These are phyloP conservation scores for Drosophila paracracens DNA, from an alignment of 2,888 invertebrate species.

Conservation along the genomic window DNA sequence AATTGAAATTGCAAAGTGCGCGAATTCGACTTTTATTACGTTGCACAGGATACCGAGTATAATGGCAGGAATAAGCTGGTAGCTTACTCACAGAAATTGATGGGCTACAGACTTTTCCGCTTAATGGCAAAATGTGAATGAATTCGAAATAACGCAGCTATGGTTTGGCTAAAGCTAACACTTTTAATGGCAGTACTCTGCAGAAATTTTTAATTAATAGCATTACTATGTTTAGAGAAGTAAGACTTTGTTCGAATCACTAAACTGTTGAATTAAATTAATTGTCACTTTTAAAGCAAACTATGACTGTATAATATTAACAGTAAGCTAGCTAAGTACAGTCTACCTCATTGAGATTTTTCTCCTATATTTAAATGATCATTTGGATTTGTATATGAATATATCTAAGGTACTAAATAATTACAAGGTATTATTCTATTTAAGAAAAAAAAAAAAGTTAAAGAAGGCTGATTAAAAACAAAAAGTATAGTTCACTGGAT, in stretches of 20 bases:
- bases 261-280: neutral
- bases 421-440: neutral
- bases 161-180: slow-evolving; percentile 10
- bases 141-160: slow-evolving; percentile 21
- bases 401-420: neutral
- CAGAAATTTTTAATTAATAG: slow-evolving; percentile 25
- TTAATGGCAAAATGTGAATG: slow-evolving; percentile 48
- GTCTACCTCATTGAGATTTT: neutral
- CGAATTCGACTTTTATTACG: slow-evolving; percentile 49
- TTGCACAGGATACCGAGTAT: slow-evolving; percentile 29
- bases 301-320: neutral
- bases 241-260: slow-evolving; percentile 1
- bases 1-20: slow-evolving; percentile 59
- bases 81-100: slow-evolving; percentile 61
- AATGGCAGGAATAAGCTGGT: slow-evolving; percentile 44
- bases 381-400: neutral
- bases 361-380: neutral
- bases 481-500: neutral
- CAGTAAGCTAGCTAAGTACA: neutral
- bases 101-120: slow-evolving; percentile 36
- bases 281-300: neutral
- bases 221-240: neutral
- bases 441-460: neutral
- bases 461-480: neutral
- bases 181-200: slow-evolving; percentile 23